phyloP scores from a whole-genome alignment of 2,113 vertebrate species.

The Boleophthalmus pectinirostris region DNA sequence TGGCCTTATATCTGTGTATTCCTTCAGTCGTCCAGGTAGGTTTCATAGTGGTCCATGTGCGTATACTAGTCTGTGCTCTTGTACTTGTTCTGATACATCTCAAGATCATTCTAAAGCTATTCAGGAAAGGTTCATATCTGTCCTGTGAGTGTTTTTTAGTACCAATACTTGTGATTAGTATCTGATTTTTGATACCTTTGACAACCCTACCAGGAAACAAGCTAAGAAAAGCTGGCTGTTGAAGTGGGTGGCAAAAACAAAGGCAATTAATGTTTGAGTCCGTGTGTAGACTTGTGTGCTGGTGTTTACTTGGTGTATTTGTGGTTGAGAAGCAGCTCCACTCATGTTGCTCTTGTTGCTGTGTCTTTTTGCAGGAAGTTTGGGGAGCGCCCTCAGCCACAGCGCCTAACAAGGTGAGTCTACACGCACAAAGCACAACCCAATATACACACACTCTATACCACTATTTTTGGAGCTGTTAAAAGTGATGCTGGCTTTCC shows the following conservation, averaged over 20 bases:
- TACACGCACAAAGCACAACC: neutral
- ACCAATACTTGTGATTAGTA: no score
- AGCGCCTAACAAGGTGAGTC: conserved; percentile 95
- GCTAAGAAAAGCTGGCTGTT: neutral
- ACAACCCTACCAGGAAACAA: no score
- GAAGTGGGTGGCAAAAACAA: neutral
- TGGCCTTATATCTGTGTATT: no score
- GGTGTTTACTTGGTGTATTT: conserved; percentile 52
- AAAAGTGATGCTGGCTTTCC: neutral
- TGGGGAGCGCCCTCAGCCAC: conserved; percentile 98
- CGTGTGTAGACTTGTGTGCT: conserved; percentile 34
- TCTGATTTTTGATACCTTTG: no score
- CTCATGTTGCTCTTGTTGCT: conserved; percentile 58
- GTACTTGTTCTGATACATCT: no score
- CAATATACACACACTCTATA: neutral
- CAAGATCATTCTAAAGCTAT: no score
- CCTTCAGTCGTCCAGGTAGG: no score
- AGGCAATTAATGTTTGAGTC: conserved; percentile 8
- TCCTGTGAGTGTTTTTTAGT: no score
- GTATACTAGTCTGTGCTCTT: no score
- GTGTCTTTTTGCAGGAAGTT: conserved; percentile 88
- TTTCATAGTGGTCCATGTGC: no score
- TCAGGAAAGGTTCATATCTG: no score
- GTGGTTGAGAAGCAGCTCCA: conserved; percentile 46
- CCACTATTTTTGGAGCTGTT: neutral